phyloP scores from a whole-genome alignment of 2,113 vertebrate species.

The Tychaedon coryphoeus region DNA sequence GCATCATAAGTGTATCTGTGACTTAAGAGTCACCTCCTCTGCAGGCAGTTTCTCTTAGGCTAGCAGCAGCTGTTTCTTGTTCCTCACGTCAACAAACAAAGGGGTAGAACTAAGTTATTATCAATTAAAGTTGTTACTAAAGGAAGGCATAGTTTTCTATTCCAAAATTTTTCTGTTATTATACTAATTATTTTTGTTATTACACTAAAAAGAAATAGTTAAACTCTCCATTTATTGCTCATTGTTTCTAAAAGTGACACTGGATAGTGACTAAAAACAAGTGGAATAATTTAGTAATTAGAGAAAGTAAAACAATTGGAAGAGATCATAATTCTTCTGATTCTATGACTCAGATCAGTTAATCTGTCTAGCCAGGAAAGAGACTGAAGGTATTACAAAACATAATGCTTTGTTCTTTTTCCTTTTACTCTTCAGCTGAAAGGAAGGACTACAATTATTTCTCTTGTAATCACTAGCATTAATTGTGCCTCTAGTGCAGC shows the following conservation, averaged over 20 bases:
- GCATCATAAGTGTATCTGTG: not conserved
- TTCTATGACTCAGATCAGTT: not conserved
- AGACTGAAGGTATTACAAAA: not conserved
- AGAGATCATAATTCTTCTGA: not conserved
- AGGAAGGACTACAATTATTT: not conserved
- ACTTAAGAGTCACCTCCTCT: not conserved
- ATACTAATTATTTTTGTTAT: not conserved
- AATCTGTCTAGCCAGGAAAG: constrained; percentile 11
- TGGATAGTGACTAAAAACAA: not conserved
- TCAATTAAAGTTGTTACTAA: not conserved
- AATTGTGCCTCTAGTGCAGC: not conserved
- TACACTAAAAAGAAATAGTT: not conserved
- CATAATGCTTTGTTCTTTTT: not conserved
- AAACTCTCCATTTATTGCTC: not conserved
- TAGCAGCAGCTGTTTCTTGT: not conserved
- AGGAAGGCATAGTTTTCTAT: not conserved
- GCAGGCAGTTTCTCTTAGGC: not conserved
- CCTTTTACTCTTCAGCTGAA: not conserved
- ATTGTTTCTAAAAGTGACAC: not conserved
- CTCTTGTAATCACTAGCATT: not conserved
- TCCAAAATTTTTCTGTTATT: not conserved
- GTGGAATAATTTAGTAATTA: not conserved
- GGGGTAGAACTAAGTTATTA: not conserved
- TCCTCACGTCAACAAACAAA: not conserved
- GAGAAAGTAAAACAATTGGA: constrained; percentile 21